These are phyloP conservation scores for Pollachius pollachius DNA, from an alignment of 2,113 vertebrate genomes.

Conservation along the genomic window DNA sequence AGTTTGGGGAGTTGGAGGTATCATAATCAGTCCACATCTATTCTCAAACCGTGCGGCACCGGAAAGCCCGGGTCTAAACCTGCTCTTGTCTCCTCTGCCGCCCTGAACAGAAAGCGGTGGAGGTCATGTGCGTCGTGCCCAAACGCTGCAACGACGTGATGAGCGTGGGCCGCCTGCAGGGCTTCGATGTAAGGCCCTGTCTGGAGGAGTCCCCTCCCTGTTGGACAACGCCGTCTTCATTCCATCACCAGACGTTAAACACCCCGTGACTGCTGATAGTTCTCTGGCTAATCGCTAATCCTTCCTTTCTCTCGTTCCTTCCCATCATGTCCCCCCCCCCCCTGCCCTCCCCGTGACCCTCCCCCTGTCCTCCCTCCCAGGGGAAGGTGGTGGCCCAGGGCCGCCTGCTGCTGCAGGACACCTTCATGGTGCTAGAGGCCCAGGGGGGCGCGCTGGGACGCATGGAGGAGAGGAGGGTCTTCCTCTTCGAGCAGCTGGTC, in stretches of 20 bases:
- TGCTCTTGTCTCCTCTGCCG: background rate
- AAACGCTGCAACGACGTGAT: slow-evolving; percentile 99
- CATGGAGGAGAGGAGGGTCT: slow-evolving; percentile 93
- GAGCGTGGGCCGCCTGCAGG: slow-evolving; percentile 96
- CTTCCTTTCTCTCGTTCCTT: too few species aligned
- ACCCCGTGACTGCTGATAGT: too few species aligned
- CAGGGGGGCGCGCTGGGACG: slow-evolving; percentile 82
- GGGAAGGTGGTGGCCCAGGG: slow-evolving; percentile 98
- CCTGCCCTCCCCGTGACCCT: background rate
- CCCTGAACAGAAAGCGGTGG: slow-evolving; percentile 87
- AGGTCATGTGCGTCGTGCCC: slow-evolving; percentile 96
- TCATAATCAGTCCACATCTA: background rate
- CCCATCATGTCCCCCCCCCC: too few species aligned
- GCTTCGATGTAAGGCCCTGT: slow-evolving; percentile 87
- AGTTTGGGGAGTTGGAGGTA: slow-evolving; percentile 92
- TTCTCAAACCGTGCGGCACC: background rate
- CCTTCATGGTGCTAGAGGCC: slow-evolving; percentile 90
- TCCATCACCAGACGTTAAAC: too few species aligned
- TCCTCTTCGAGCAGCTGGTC: slow-evolving; percentile 97
- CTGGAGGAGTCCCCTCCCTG: too few species aligned
- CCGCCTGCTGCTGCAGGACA: slow-evolving; percentile 94
- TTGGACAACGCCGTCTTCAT: too few species aligned
- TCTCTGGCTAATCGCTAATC: too few species aligned
- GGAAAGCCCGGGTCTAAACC: background rate
- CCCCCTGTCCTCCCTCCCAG: slow-evolving; percentile 54